Percentiles rank a stretch among this genome's conserved stretches.
Conservation (phyloP, 2,113 vertebrate species). For the Oreochromis aureus region DNA sequence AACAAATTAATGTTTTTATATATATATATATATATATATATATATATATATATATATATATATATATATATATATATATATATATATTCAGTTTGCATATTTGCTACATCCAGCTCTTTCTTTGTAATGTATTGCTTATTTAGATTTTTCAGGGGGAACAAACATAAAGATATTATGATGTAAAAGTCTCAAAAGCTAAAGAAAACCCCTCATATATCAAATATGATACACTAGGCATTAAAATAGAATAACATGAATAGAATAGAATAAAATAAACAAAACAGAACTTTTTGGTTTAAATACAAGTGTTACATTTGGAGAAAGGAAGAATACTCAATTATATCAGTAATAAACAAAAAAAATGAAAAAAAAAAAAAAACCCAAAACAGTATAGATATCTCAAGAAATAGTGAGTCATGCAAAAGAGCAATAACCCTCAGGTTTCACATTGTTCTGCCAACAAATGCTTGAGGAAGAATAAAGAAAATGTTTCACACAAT, state of each 20-base stretch:
- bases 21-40: no score
- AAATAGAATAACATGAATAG: background rate
- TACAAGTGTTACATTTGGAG: background rate
- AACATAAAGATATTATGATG: background rate
- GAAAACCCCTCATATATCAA: fast-evolving
- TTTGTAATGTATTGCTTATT: no score
- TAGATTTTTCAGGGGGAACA: background rate
- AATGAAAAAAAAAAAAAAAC: background rate
- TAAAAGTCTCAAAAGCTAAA: background rate
- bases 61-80: no score
- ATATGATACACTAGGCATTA: background rate
- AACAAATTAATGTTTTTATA: fast-evolving
- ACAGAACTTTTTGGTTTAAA: background rate
- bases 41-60: no score
- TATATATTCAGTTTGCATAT: no score
- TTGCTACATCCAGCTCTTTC: no score
- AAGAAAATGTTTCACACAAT: background rate
- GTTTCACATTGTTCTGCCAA: background rate
- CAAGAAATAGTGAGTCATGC: background rate
- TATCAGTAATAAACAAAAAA: background rate
- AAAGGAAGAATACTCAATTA: no score
- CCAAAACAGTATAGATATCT: background rate
- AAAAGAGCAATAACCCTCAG: background rate
- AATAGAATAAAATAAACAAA: background rate
- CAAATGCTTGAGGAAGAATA: background rate